These are phyloP conservation scores for Hydra vulgaris DNA, from an alignment of 30 jellyfish, hydroid and myxozoan species.

Conservation along the genomic window DNA sequence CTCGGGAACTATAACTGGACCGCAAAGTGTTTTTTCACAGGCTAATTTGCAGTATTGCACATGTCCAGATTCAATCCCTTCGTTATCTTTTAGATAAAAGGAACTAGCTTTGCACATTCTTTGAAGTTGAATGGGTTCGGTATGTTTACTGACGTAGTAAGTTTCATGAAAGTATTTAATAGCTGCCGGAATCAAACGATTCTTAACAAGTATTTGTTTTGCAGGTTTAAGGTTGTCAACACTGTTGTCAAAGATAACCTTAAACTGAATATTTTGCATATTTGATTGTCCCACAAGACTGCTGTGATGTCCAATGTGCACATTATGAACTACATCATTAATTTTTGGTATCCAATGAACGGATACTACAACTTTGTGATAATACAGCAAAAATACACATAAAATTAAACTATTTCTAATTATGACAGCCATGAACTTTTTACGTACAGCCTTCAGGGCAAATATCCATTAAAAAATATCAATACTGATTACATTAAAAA, in stretches of 20 bases:
- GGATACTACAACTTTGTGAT: neutral
- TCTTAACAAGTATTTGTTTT: constrained; percentile 47
- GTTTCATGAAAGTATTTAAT: constrained; percentile 62
- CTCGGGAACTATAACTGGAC: constrained; percentile 77
- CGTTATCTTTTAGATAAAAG: constrained; percentile 43
- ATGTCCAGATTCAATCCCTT: constrained; percentile 56
- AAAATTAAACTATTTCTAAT: neutral
- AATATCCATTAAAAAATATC: neutral
- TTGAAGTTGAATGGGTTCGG: constrained; percentile 54
- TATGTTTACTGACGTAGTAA: constrained; percentile 39
- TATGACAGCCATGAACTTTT: neutral
- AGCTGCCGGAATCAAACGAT: constrained; percentile 69
- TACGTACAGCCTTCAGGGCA: neutral
- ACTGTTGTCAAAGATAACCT: constrained; percentile 50
- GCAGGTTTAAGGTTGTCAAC: constrained; percentile 30
- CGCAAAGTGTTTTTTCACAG: constrained; percentile 61
- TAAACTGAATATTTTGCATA: constrained; percentile 55
- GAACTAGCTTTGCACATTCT: constrained; percentile 81
- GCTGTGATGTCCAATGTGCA: constrained; percentile 56
- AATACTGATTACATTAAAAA: neutral
- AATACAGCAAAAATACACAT: neutral
- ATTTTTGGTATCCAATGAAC: constrained; percentile 76
- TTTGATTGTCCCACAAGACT: constrained; percentile 33
- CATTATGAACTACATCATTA: constrained; percentile 69
- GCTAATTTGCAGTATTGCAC: constrained; percentile 63